These are phyloP conservation scores for Molossus molossus DNA, from an alignment of 2,797 vertebrate species.

Conservation along the genomic window DNA sequence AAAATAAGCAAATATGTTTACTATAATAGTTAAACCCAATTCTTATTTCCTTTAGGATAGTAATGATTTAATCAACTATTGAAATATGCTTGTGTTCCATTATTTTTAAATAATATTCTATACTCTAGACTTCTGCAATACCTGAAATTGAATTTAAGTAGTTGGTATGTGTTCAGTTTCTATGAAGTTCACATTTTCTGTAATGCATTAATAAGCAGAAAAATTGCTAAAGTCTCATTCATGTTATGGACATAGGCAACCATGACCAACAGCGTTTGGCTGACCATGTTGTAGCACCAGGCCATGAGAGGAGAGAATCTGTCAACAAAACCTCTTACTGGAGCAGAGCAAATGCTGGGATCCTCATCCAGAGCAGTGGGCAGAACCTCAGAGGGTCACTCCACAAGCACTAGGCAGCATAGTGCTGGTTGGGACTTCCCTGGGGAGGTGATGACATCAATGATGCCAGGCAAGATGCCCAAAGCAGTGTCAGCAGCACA, in stretches of 20 bases:
- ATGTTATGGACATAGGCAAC: background rate
- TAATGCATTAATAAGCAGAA: background rate
- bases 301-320: background rate
- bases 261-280: background rate
- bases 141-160: background rate
- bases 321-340: background rate
- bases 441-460: fast-evolving
- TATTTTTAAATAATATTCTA: conserved; percentile 7
- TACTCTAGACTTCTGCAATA: background rate
- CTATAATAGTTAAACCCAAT: background rate
- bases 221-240: background rate
- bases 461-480: background rate
- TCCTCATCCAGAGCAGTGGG: background rate
- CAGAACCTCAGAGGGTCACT: background rate
- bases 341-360: background rate
- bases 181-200: conserved; percentile 1
- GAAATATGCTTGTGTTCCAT: background rate
- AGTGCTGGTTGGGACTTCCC: background rate
- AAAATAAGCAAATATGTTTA: conserved; percentile 29
- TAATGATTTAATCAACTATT: background rate
- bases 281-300: background rate
- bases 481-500: background rate
- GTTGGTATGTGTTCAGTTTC: background rate
- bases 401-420: background rate
- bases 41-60: conserved; percentile 1